Conservation (phyloP, 1,140 invertebrate species). For the Metopolophium dirhodum region DNA sequence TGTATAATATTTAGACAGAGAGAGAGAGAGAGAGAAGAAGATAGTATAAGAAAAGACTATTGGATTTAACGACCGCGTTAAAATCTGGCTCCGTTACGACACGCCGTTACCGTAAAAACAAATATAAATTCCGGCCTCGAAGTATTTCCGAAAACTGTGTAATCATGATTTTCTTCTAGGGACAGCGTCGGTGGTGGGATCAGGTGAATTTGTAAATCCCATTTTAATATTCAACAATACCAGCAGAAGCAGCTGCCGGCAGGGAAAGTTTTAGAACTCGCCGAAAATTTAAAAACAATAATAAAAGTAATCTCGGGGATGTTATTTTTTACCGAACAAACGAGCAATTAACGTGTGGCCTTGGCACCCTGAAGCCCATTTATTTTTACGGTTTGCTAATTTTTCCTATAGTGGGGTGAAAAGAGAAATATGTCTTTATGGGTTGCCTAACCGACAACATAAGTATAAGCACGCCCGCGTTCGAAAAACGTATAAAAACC, state of each 20-base stretch:
- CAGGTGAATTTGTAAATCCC: conserved; percentile 51
- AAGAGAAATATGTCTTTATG: neutral
- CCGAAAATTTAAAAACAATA: conserved; percentile 24
- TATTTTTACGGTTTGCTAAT: conserved; percentile 52
- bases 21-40: neutral
- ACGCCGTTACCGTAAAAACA: conserved; percentile 54
- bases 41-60: neutral
- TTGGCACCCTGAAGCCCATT: conserved; percentile 14
- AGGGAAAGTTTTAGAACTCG: neutral
- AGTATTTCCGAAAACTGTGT: conserved; percentile 33
- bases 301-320: conserved; percentile 45
- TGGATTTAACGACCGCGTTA: conserved; percentile 56
- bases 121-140: conserved; percentile 35
- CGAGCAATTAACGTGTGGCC: conserved; percentile 45
- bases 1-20: neutral
- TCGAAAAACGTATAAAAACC: conserved; percentile 34
- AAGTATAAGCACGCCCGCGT: neutral
- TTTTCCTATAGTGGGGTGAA: neutral
- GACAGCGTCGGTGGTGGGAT: neutral
- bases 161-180: conserved; percentile 36
- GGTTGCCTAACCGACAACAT: conserved; percentile 9
- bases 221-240: conserved; percentile 48
- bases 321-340: conserved; percentile 28
- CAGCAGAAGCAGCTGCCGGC: neutral
- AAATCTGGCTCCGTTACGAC: conserved; percentile 55